A percentile compares a stretch with the other conserved stretches of the same genome.
These are phyloP conservation scores for Urosaurus nigricauda DNA, from an alignment of 2,797 vertebrate genomes.

Conservation along the genomic window DNA sequence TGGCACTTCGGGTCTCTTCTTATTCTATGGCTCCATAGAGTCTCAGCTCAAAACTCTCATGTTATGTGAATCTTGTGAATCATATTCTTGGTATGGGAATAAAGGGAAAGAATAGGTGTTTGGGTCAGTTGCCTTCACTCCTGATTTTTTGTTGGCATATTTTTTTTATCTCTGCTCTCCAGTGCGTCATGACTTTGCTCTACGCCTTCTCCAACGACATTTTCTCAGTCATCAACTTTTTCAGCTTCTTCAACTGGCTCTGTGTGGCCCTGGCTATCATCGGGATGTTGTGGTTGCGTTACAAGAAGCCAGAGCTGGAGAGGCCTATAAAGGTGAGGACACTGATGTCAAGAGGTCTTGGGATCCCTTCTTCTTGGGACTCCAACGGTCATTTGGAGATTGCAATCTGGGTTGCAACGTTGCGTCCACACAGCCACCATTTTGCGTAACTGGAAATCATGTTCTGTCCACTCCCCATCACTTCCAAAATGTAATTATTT, in stretches of 20 bases:
- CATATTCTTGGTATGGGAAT: background rate
- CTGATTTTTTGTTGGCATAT: too few relatives aligned
- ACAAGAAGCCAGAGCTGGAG: slow-evolving; percentile 92
- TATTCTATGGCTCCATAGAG: too few relatives aligned
- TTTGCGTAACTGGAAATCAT: too few relatives aligned
- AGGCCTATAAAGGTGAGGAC: slow-evolving; percentile 93
- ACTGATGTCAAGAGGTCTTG: background rate
- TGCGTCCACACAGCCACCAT: too few relatives aligned
- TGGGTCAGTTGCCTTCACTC: background rate
- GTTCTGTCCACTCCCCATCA: too few relatives aligned
- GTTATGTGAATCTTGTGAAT: background rate
- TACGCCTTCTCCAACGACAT: slow-evolving; percentile 97
- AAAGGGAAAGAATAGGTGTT: background rate
- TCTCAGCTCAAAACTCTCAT: background rate
- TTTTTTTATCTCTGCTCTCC: slow-evolving; percentile 34
- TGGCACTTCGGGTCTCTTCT: too few relatives aligned
- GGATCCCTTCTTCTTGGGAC: too few relatives aligned
- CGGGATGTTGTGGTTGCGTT: slow-evolving; percentile 97
- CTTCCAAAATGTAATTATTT: too few relatives aligned
- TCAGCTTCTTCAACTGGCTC: slow-evolving; percentile 99
- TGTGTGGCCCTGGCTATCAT: slow-evolving; percentile 96
- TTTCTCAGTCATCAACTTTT: slow-evolving; percentile 99
- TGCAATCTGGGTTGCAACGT: too few relatives aligned
- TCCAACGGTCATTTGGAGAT: too few relatives aligned
- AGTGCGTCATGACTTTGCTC: slow-evolving; percentile 96